Percentiles rank a stretch among this genome's conserved stretches.
phyloP scores from a whole-genome alignment of 2,888 invertebrate genomes.

The Phasia obesa region DNA sequence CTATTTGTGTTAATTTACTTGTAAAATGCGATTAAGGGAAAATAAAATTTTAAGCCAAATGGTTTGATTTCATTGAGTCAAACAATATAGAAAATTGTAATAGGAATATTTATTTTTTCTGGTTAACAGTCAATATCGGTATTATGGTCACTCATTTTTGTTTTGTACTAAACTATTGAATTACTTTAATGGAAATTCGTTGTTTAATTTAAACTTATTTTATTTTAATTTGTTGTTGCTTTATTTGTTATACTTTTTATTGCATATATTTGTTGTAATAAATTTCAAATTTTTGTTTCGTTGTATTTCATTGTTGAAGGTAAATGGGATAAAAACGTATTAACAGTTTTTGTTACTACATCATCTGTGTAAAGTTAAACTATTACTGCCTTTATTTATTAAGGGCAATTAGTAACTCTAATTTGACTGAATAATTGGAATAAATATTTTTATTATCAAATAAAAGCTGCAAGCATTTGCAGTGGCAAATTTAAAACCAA shows the following conservation, averaged over 20 bases:
- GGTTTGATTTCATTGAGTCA: not conserved
- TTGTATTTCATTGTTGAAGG: constrained; percentile 20
- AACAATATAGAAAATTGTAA: constrained; percentile 4
- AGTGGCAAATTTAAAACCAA: not conserved
- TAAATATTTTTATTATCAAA: not conserved
- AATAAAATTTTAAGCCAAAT: no score
- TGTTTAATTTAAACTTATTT: constrained; percentile 25
- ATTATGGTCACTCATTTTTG: constrained; percentile 24
- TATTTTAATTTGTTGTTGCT: not conserved
- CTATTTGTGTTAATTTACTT: no score
- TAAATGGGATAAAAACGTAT: constrained; percentile 21
- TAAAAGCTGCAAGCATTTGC: not conserved
- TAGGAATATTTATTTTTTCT: constrained; percentile 20
- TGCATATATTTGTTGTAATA: no score
- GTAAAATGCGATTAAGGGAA: no score
- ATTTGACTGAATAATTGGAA: constrained; percentile 4
- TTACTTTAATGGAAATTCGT: constrained; percentile 41
- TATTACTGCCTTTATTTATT: constrained; percentile 14
- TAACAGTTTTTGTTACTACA: not conserved
- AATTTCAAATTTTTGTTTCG: not conserved
- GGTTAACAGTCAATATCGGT: constrained; percentile 39
- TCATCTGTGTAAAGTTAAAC: no score
- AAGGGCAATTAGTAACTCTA: constrained; percentile 32
- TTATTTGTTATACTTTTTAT: constrained; percentile 27
- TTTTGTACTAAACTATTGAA: constrained; percentile 36